Base-by-base conservation (phyloP, 2,888 invertebrate species). In the Cheilosia soror region DNA sequence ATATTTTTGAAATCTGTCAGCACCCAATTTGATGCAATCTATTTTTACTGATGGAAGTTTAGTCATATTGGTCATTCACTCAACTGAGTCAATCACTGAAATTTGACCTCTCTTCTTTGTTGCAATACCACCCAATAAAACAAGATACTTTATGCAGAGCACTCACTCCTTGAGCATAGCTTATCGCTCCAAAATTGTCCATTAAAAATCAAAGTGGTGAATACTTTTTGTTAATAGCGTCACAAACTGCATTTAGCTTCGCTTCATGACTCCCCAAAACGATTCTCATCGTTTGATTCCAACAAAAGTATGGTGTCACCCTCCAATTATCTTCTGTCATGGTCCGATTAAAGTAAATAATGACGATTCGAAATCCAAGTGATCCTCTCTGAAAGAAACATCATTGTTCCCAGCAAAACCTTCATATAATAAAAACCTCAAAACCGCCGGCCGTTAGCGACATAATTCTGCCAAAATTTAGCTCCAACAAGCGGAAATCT, bases 261-360 rank as follows among this genome's bases (percentile, higher is more conserved):
- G 63, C 37, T 57, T 11, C 44, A 51, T 5, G 47, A 29, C 33
- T 71, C 49, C 13, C 20, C 0, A 58, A 71, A 79, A 58, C 20
- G 66, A 49, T 25, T 73, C 47, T 31, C 57, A 58, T 65, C 27
- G 57, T 47, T n/a, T 68, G 40, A 40, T 62, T 31, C 40, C 37
- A 62, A 75, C 55, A 13, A 25, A 2, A 20, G 13, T 40, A 9
- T 60, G 53, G 53, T 60, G 66, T 75, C 81, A 71, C 53, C 71
- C 60, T 49, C n/a, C 27, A 77, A 72, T 72, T 49, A 73, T 73
- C 68, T 68, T 55, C 37, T 51, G 83, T 78, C 83, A 83, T 49
- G 83, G 79, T 79, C 83, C 73, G 68, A 83, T 83, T 83, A 62
- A 11, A 44, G 51, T 63, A 78, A 57, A 83, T 73, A 83, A 79